phyloP scores from a whole-genome alignment of 2,888 invertebrate genomes.

The Scrobipalpa atriplicella region DNA sequence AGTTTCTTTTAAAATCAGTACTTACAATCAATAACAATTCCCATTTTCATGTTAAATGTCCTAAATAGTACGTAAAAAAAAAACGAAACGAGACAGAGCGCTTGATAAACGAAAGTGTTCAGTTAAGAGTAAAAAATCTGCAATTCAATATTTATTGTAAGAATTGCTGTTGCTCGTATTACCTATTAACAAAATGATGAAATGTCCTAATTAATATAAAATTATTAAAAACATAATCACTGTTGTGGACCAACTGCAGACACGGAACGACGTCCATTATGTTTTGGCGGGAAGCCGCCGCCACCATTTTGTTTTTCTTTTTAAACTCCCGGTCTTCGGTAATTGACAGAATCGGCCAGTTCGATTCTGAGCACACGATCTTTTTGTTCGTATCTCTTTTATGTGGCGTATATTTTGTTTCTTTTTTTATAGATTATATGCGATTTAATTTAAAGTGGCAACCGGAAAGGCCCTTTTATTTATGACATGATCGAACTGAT shows the following conservation, averaged over 20 bases:
- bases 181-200: too few relatives aligned
- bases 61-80: too few relatives aligned
- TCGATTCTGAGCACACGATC: slow-evolving; percentile 42
- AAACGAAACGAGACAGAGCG: too few relatives aligned
- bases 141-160: too few relatives aligned
- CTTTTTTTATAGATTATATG: slow-evolving; percentile 25
- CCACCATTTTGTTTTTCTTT: slow-evolving; percentile 37
- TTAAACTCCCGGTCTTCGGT: slow-evolving; percentile 45
- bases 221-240: too few relatives aligned
- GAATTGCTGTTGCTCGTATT: too few relatives aligned
- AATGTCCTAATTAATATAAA: too few relatives aligned
- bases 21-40: too few relatives aligned
- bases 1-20: too few relatives aligned
- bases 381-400: slow-evolving; percentile 39
- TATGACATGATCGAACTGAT: slow-evolving; percentile 37
- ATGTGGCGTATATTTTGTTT: slow-evolving; percentile 25
- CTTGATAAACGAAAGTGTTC: too few relatives aligned
- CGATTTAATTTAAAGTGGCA: slow-evolving; percentile 56
- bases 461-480: slow-evolving; percentile 49
- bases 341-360: slow-evolving; percentile 58
- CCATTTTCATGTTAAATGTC: too few relatives aligned
- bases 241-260: slow-evolving; percentile 1
- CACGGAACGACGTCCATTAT: slow-evolving; percentile 26
- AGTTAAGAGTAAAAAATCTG: too few relatives aligned
- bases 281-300: slow-evolving; percentile 34